A percentile compares a stretch with the other conserved stretches of the same genome.
phyloP scores from a whole-genome alignment of 2,797 vertebrate species.

The Anas bahamensis region DNA sequence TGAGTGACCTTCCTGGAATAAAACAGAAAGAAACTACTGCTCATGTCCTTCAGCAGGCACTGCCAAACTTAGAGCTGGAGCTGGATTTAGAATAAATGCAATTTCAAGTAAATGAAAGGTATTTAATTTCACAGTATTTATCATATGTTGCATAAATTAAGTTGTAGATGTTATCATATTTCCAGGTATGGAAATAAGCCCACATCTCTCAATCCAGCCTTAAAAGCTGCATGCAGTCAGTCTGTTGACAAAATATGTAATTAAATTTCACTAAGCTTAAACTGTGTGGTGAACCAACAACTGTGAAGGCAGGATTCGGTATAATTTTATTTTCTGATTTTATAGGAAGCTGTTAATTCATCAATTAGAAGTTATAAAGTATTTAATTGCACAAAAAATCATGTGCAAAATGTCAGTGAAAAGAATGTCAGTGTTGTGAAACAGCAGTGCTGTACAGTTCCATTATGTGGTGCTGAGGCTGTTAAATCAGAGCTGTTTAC shows the following conservation, averaged over 20 bases:
- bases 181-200: background rate
- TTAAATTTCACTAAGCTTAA: background rate
- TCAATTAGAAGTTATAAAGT: background rate
- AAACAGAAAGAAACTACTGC: slow-evolving; percentile 82
- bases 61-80: slow-evolving; percentile 85
- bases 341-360: background rate
- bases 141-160: background rate
- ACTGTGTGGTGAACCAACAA: background rate
- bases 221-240: background rate
- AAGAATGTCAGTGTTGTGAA: background rate
- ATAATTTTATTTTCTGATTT: background rate
- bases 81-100: slow-evolving; percentile 84
- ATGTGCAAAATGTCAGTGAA: background rate
- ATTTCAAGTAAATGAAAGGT: background rate
- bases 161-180: background rate
- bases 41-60: slow-evolving; percentile 81
- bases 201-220: background rate
- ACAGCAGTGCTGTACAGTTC: background rate
- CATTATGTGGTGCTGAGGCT: accelerated
- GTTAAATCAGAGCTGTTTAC: background rate
- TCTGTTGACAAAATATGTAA: background rate
- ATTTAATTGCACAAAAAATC: background rate
- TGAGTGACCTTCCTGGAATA: slow-evolving; percentile 93
- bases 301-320: background rate
- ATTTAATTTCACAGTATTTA: background rate